A percentile compares a stretch with the other conserved stretches of the same genome.
Evolutionary conservation across 2,888 invertebrate genomes (phyloP).

Genomic region (Eupithecia insigniata): DNA sequence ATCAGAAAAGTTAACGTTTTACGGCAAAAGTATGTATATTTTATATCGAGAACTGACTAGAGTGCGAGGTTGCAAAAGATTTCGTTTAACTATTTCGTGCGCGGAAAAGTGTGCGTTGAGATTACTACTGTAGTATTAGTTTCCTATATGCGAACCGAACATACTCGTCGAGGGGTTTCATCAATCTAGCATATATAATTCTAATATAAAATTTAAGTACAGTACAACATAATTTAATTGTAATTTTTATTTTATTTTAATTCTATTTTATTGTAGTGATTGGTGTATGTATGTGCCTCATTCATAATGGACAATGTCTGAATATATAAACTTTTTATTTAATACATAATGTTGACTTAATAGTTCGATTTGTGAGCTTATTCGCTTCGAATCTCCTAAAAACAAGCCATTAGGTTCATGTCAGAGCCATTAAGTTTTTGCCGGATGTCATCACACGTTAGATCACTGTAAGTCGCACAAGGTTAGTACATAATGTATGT

Average conservation of each 20-base stretch:
- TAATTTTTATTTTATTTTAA: too few relatives aligned
- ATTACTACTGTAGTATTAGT: too few relatives aligned
- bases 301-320: too few relatives aligned
- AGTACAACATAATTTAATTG: too few relatives aligned
- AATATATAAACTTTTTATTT: too few relatives aligned
- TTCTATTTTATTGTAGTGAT: too few relatives aligned
- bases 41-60: neutral
- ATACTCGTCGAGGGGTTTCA: neutral
- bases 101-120: too few relatives aligned
- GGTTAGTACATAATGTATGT: slow-evolving; percentile 31
- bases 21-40: neutral
- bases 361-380: slow-evolving; percentile 9
- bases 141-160: neutral
- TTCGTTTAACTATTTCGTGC: too few relatives aligned
- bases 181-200: neutral
- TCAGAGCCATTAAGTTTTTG: slow-evolving; percentile 39
- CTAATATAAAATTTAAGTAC: too few relatives aligned
- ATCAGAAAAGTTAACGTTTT: too few relatives aligned
- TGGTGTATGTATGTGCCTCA: too few relatives aligned
- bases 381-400: slow-evolving; percentile 6
- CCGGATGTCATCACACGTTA: slow-evolving; percentile 38
- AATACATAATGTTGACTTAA: neutral
- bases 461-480: slow-evolving; percentile 42
- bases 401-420: slow-evolving; percentile 38
- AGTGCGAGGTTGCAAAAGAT: too few relatives aligned